Evolutionary conservation across 2,888 invertebrate genomes (phyloP).

Genomic region (Athrips mouffetella): DNA sequence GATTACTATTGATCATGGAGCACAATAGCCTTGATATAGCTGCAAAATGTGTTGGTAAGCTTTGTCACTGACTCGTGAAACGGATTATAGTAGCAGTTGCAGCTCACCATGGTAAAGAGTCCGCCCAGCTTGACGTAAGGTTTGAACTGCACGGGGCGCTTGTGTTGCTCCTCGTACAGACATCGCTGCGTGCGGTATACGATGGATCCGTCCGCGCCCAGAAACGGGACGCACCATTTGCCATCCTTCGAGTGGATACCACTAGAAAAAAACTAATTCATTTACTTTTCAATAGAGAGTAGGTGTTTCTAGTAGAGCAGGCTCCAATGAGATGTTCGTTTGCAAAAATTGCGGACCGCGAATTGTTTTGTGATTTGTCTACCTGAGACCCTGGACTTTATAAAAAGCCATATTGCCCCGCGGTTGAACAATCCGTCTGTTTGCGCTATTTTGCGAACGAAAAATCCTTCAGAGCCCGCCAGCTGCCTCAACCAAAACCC

Average conservation of each 20-base stretch:
- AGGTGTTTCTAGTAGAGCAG: not conserved
- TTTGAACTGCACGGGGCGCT: constrained; percentile 87
- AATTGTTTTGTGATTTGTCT: no score
- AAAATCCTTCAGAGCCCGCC: not conserved
- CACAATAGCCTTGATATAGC: not conserved
- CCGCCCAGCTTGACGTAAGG: constrained; percentile 82
- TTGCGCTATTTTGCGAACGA: not conserved
- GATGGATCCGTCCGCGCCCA: constrained; percentile 89
- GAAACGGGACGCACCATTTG: constrained; percentile 86
- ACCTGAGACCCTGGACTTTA: no score
- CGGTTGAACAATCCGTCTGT: not conserved
- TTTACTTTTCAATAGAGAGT: constrained; percentile 16
- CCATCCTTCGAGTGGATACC: constrained; percentile 68
- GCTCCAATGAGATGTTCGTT: no score
- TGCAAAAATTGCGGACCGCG: no score
- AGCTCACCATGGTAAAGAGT: constrained; percentile 36
- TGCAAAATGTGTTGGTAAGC: no score
- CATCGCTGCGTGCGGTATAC: constrained; percentile 89
- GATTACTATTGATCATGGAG: no score
- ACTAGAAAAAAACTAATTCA: constrained; percentile 42
- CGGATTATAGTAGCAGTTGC: no score
- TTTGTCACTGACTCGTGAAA: no score
- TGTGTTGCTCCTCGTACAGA: constrained; percentile 81
- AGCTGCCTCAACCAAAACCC: no score
- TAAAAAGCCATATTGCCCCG: no score